These are phyloP conservation scores for Cryptoblepharus egeriae DNA, from an alignment of 2,797 vertebrate species.

Conservation along the genomic window DNA sequence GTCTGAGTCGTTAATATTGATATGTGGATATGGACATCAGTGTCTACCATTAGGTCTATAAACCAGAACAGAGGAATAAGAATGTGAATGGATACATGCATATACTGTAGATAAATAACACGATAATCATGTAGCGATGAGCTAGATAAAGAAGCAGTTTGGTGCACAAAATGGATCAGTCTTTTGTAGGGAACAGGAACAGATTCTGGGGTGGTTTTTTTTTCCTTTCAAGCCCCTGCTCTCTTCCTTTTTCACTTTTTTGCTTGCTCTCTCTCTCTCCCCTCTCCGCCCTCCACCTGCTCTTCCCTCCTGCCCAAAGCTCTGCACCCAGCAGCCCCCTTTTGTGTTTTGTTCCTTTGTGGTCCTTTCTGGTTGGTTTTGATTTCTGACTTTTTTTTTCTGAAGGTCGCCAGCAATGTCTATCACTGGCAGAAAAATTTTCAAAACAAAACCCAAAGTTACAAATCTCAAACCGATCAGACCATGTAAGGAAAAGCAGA, in stretches of 20 bases:
- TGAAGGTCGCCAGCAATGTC: slow-evolving; percentile 12
- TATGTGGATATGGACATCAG: neutral
- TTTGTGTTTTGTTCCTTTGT: slow-evolving; percentile 33
- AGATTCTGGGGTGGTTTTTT: neutral
- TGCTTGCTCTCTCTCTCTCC: neutral
- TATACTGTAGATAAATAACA: neutral
- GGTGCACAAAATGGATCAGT: neutral
- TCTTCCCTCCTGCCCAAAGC: neutral
- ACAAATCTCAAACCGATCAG: slow-evolving; percentile 24
- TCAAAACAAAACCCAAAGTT: slow-evolving; percentile 68
- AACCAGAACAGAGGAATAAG: neutral
- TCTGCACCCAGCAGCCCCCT: slow-evolving; percentile 11
- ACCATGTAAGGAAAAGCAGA: neutral
- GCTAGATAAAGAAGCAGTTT: neutral
- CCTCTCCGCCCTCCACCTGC: neutral
- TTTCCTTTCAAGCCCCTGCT: slow-evolving; percentile 1
- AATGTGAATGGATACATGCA: neutral
- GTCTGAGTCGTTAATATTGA: neutral
- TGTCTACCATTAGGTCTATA: neutral
- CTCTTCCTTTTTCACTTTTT: slow-evolving; percentile 14
- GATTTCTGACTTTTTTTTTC: slow-evolving; percentile 45
- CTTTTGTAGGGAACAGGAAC: neutral
- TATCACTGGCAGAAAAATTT: slow-evolving; percentile 17
- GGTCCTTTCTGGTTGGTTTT: slow-evolving; percentile 34
- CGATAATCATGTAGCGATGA: neutral